Base-by-base conservation (phyloP, 2,888 invertebrate species). In the Ectemnius cavifrons region DNA sequence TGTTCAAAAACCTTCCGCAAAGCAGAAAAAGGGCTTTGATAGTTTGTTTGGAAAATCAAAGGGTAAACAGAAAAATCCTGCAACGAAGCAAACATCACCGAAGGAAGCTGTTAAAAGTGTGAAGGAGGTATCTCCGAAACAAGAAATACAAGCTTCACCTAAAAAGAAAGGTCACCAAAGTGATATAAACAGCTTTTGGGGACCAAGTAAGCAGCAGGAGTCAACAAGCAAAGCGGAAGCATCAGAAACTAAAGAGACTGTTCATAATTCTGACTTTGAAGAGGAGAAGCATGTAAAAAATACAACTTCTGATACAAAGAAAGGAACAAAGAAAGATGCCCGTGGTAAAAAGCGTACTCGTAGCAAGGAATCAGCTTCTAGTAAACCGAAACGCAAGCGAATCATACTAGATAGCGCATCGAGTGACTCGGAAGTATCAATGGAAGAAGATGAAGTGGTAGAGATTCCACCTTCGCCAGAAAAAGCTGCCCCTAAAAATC, bases 321-420 rank as follows among this genome's bases (percentile, higher is more conserved):
- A 47, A 20, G 77, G 67, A 47, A 69, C 80, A 46, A 83, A 80
- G 27, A 76, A 67, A 20, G 67, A 66, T 49, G 4, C 18, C 8
- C 83, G 84, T 4, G 86, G 87, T 0, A 85, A 67, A 49, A 89
- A 89, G 67, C 81, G 89, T 14, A 84, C 81, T n/a, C 76, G 83
- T 27, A 88, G 85, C 70, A 80, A 82, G 16, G 83, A 79, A n/a
- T 6, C 6, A 1, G 64, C 27, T 14, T 45, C 57, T 16, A 4
- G 11, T 45, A 49, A 66, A 3, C 87, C 84, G 49, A 90, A 87
- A 63, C 79, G 89, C 16, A 91, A 88, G 73, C 85, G 89, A 27
- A 88, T 91, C 49, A 62, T 87, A 27, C 58, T 85, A 4, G 75
- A 73, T 14, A 80, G 71, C n/a, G 88, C 89, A 66, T 88, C 89